Evolutionary conservation across 2,113 vertebrate genomes (phyloP).

Genomic region (Noturus placidus): DNA sequence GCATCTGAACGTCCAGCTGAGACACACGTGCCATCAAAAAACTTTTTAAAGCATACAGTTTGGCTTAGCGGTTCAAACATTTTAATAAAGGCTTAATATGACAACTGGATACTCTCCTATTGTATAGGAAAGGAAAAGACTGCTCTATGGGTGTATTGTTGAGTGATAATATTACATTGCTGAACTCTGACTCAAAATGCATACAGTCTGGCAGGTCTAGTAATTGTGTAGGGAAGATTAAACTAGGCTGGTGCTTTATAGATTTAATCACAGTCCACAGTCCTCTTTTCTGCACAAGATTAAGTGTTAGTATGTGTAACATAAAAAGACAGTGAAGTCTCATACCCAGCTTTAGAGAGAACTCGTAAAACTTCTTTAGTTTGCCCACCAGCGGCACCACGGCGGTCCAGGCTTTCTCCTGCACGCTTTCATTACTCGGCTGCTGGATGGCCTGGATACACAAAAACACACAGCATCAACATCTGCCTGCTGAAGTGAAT

Average conservation of each 20-base stretch:
- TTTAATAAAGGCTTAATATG: no score
- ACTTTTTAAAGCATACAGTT: no score
- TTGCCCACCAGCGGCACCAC: conserved; percentile 94
- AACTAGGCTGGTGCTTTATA: neutral
- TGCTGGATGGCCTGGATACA: conserved; percentile 88
- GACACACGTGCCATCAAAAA: no score
- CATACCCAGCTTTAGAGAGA: conserved; percentile 91
- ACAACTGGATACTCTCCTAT: neutral
- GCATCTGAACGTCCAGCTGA: no score
- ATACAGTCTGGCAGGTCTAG: neutral
- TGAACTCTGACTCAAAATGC: neutral
- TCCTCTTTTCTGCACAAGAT: neutral
- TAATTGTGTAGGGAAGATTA: neutral
- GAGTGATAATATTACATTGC: neutral
- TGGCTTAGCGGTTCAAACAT: no score
- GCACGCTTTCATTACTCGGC: conserved; percentile 83
- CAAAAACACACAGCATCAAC: neutral
- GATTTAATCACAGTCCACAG: neutral
- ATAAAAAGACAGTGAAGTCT: neutral
- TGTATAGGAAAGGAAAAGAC: neutral
- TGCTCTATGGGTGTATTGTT: neutral
- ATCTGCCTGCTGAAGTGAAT: neutral
- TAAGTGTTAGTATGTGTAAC: neutral
- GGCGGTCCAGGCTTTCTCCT: conserved; percentile 90
- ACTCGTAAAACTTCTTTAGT: conserved; percentile 97